Percentiles rank a stretch among this genome's conserved stretches.
Conservation (phyloP, 1,140 invertebrate species). For the Trinorchestia longiramus region DNA sequence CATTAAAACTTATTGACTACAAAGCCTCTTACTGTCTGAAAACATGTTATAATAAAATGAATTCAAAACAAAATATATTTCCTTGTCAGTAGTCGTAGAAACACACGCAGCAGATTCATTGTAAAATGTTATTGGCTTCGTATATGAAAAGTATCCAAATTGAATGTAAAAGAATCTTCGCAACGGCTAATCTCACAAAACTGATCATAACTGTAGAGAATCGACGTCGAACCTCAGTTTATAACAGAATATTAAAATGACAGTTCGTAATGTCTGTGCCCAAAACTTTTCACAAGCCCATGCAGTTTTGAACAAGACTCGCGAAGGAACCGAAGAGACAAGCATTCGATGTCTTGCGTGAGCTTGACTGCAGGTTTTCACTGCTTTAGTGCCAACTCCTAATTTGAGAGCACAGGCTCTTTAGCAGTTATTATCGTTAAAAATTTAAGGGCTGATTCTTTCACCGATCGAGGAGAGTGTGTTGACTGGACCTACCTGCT, state of each 20-base stretch:
- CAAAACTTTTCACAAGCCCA: not conserved
- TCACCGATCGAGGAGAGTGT: not conserved
- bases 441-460: not conserved
- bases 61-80: not conserved
- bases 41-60: not conserved
- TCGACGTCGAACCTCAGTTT: not conserved
- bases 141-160: not conserved
- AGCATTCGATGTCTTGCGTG: not conserved
- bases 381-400: constrained; percentile 11
- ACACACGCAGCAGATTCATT: not conserved
- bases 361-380: not conserved
- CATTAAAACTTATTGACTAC: not conserved
- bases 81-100: not conserved
- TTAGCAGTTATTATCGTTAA: constrained; percentile 18
- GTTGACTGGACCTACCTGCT: not conserved
- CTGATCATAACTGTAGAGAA: not conserved
- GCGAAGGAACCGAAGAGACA: not conserved
- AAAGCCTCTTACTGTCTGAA: not conserved
- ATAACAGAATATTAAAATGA: not conserved
- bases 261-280: not conserved
- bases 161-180: not conserved
- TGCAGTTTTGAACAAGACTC: not conserved
- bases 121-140: not conserved
- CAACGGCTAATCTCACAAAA: not conserved
- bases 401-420: constrained; percentile 16